Percentiles rank a stretch among this genome's conserved stretches.
Conservation (phyloP, 1,140 invertebrate genomes). For the Leptinotarsa defecta region DNA sequence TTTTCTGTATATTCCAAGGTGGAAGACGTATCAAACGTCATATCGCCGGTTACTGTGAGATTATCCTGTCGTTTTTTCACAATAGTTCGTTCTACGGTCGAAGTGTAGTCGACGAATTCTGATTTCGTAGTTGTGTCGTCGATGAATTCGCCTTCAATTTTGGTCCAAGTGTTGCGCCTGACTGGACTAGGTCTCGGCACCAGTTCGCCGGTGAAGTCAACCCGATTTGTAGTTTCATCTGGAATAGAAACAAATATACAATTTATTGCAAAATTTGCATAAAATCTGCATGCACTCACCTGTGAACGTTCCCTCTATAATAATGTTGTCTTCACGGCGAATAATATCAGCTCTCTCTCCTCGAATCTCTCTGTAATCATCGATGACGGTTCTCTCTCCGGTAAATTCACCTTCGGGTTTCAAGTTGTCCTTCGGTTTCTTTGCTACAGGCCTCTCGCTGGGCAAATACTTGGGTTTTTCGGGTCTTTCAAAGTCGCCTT, state of each 20-base stretch:
- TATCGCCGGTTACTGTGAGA: slow-evolving; percentile 67
- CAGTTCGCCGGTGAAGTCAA: slow-evolving; percentile 69
- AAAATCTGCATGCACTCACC: slow-evolving; percentile 42
- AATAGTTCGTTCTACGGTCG: slow-evolving; percentile 63
- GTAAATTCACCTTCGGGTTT: slow-evolving; percentile 63
- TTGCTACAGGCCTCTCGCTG: slow-evolving; percentile 51
- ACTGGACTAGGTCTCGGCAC: slow-evolving; percentile 70
- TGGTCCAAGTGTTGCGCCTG: slow-evolving; percentile 81
- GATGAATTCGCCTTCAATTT: slow-evolving; percentile 73
- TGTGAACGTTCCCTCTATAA: slow-evolving; percentile 62
- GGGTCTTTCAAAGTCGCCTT: slow-evolving; percentile 61
- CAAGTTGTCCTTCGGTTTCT: slow-evolving; percentile 62
- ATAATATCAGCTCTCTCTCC: slow-evolving; percentile 67
- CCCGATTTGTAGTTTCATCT: slow-evolving; percentile 68
- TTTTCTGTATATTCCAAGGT: slow-evolving; percentile 66
- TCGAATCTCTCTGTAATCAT: slow-evolving; percentile 63
- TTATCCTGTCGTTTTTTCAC: slow-evolving; percentile 68
- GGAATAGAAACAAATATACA: slow-evolving; percentile 48
- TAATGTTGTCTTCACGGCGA: slow-evolving; percentile 66
- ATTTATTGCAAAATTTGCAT: neutral
- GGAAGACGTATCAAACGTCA: slow-evolving; percentile 66
- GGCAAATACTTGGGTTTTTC: slow-evolving; percentile 56
- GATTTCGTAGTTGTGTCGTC: slow-evolving; percentile 69
- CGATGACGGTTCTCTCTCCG: slow-evolving; percentile 57
- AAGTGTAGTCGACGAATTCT: slow-evolving; percentile 68